phyloP scores from a whole-genome alignment of 2,888 invertebrate species.

The Heteromurus nitidus region DNA sequence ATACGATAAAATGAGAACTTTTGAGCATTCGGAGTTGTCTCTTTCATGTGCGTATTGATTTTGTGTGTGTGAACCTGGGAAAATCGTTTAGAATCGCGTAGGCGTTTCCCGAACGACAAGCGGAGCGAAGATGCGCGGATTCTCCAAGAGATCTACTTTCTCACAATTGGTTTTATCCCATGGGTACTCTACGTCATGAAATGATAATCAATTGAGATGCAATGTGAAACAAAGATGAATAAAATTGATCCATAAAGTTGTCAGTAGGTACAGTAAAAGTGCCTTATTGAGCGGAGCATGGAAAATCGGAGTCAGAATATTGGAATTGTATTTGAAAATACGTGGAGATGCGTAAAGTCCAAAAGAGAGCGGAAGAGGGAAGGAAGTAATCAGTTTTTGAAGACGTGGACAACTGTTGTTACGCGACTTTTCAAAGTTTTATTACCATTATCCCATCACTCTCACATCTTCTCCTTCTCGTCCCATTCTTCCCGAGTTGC shows the following conservation, averaged over 20 bases:
- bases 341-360: constrained; percentile 35
- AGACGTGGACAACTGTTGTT: not conserved
- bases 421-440: constrained; percentile 41
- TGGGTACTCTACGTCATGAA: too few relatives aligned
- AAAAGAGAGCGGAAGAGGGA: constrained; percentile 2
- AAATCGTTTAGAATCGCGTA: too few relatives aligned
- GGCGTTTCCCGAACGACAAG: too few relatives aligned
- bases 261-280: not conserved
- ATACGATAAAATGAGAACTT: not conserved
- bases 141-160: too few relatives aligned
- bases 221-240: constrained; percentile 20
- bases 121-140: too few relatives aligned
- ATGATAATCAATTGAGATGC: too few relatives aligned
- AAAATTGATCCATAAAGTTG: constrained; percentile 30
- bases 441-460: constrained; percentile 54
- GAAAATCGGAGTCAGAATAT: constrained; percentile 23
- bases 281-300: not conserved
- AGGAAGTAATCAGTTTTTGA: not conserved
- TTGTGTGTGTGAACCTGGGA: too few relatives aligned
- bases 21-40: too few relatives aligned
- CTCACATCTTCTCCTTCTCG: constrained; percentile 20
- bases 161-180: too few relatives aligned
- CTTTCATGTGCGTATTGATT: too few relatives aligned
- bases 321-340: constrained; percentile 34
- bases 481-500: constrained; percentile 11